Conservation (phyloP, 2,797 vertebrate genomes). For the Meriones psammophilus region DNA sequence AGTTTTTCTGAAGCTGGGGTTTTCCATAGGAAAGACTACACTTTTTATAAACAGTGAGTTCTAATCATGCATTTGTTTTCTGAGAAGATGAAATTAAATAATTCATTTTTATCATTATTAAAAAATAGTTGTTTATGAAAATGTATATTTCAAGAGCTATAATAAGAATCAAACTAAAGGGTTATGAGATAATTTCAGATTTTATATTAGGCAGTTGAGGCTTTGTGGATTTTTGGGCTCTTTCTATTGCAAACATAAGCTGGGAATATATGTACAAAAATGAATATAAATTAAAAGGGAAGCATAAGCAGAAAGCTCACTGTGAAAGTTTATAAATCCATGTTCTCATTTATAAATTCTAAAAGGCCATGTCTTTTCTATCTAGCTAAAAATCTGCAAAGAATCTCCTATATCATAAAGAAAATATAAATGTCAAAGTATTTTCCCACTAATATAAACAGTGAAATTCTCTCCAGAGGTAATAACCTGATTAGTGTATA, state of each 20-base stretch:
- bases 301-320: background rate
- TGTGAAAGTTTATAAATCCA: conserved; percentile 11
- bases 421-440: conserved; percentile 60
- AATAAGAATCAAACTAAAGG: background rate
- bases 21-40: too few species aligned
- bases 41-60: too few species aligned
- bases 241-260: background rate
- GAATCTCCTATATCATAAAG: conserved; percentile 50
- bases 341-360: background rate
- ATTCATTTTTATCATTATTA: background rate
- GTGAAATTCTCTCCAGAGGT: conserved; percentile 53
- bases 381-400: conserved; percentile 62
- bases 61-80: background rate
- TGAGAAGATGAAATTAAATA: background rate
- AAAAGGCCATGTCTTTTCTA: conserved; percentile 67
- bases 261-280: background rate
- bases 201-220: background rate
- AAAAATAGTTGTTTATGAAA: conserved; percentile 36
- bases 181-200: background rate
- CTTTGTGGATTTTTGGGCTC: background rate
- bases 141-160: background rate
- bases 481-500: conserved; percentile 46
- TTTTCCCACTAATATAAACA: conserved; percentile 26
- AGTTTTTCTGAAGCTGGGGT: background rate
- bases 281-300: background rate